Evolutionary conservation across 1,140 invertebrate genomes (phyloP).

Genomic region (Telenomus remus): DNA sequence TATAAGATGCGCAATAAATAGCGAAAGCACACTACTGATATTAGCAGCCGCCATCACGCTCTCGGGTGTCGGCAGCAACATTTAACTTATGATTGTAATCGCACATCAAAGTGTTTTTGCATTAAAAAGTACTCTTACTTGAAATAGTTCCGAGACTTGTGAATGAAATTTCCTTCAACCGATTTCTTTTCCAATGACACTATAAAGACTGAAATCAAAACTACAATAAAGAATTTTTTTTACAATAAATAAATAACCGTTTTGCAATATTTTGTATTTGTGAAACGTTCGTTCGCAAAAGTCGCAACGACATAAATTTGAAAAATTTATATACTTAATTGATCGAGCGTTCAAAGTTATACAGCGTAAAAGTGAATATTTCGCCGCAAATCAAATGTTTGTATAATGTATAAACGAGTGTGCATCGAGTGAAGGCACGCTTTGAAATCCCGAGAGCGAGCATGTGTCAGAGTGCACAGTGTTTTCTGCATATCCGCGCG

Average conservation of each 20-base stretch:
- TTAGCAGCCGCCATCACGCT: constrained; percentile 11
- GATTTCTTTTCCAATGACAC: too few species aligned
- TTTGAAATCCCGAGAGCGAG: constrained; percentile 30
- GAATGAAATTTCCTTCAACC: too few species aligned
- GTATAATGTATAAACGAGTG: constrained; percentile 7
- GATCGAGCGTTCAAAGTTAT: background rate
- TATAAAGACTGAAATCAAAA: too few species aligned
- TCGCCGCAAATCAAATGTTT: constrained; percentile 22
- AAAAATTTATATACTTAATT: background rate
- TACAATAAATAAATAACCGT: too few species aligned
- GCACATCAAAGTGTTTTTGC: constrained; percentile 13
- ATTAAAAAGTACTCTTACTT: too few species aligned
- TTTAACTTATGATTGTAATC: constrained; percentile 21
- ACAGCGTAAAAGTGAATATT: background rate
- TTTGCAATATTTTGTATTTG: too few species aligned
- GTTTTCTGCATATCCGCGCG: constrained; percentile 32
- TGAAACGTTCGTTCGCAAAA: too few species aligned
- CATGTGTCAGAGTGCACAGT: constrained; percentile 19
- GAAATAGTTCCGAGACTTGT: too few species aligned
- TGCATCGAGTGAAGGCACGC: constrained; percentile 25
- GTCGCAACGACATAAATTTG: background rate
- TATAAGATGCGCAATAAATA: constrained; percentile 25
- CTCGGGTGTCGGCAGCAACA: constrained; percentile 11
- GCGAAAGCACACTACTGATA: constrained; percentile 15
- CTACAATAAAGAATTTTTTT: too few species aligned